Percentiles rank a stretch among this genome's conserved stretches.
Conservation (phyloP, 2,888 invertebrate species). For the Chrysotoxum bicinctum region DNA sequence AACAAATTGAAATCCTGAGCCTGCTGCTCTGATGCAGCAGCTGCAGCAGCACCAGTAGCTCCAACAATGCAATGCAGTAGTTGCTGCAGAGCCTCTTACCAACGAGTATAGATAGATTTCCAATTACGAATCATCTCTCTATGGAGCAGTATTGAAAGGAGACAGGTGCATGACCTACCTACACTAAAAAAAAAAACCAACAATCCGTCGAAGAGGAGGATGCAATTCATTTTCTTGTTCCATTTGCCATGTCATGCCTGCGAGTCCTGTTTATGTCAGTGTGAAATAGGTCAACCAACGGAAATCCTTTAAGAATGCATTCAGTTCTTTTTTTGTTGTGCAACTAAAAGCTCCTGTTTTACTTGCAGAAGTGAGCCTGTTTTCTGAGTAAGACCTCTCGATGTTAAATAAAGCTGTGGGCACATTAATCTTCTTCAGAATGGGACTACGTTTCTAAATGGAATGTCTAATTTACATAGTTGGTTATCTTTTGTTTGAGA, state of each 20-base stretch:
- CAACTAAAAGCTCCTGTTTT: conserved; percentile 20
- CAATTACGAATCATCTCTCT: conserved; percentile 58
- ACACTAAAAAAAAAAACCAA: background rate
- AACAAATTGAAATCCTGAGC: conserved; percentile 72
- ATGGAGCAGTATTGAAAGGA: conserved; percentile 30
- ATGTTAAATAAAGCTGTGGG: conserved; percentile 5
- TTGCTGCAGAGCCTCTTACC: conserved; percentile 33
- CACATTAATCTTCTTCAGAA: background rate
- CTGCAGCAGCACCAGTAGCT: background rate
- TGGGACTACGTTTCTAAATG: background rate
- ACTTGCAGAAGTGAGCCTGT: conserved; percentile 39
- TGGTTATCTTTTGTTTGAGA: too few relatives aligned
- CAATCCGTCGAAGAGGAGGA: conserved; percentile 20
- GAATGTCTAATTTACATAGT: background rate
- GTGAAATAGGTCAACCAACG: conserved; percentile 65
- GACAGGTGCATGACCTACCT: conserved; percentile 61
- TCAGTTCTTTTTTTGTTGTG: background rate
- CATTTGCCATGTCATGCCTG: conserved; percentile 57
- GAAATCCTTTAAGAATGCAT: conserved; percentile 54
- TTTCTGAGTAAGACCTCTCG: conserved; percentile 31
- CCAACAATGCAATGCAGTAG: conserved; percentile 2
- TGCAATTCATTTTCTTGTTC: conserved; percentile 63
- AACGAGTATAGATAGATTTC: conserved; percentile 70
- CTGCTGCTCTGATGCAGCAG: conserved; percentile 7
- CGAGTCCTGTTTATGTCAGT: conserved; percentile 28